Base-by-base conservation (phyloP, 2,797 vertebrate species). In the Cirrhinus molitorella region DNA sequence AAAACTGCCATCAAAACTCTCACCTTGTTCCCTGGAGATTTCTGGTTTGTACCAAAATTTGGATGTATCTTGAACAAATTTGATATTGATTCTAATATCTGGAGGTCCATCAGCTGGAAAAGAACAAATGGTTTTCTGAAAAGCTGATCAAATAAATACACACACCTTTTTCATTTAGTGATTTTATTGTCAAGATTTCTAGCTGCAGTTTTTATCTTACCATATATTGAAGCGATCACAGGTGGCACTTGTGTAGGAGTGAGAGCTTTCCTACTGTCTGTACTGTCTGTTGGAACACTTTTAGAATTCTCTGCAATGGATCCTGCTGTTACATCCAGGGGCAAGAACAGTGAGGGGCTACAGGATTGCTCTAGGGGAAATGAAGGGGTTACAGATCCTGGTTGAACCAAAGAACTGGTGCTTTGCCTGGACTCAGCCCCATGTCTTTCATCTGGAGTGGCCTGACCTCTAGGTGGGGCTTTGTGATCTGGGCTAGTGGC, bases 41-140 rank as follows among this genome's bases (percentile, higher is more conserved):
- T 99, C 98, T 0, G 98, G 97, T 86, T 99, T 99, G 93, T 99
- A 99, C 98, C 98, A 99, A 92, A 94, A 99, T 92, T 96, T 99
- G 77, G 98, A 99, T 8, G 98, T 99, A 91, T 99, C 98, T 93
- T 99, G 98, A 65, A 99, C 98, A 93, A 99, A 99, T 91, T 99
- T 99, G 82, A 99, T 96, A 5, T 96, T 98, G 85, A 98, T 96
- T 91, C 96, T 96, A 1, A 97, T 98, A 92, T 99, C 98, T 0
- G 98, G 97, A 88, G 97, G 98, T 79, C 95, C 94, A 77, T 99
- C 98, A 97, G 93, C 83, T 83, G 75, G 86, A 23, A 63, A 82
- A 84, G 19, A 70, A 73, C 5, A 76, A 23, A 67, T 43, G 19
- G 34, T 37, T 25, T 57, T 0, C 37, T 67, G 3, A 82, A 59